Evolutionary conservation across 2,888 invertebrate genomes (phyloP).

Genomic region (Drosophila prolongata): DNA sequence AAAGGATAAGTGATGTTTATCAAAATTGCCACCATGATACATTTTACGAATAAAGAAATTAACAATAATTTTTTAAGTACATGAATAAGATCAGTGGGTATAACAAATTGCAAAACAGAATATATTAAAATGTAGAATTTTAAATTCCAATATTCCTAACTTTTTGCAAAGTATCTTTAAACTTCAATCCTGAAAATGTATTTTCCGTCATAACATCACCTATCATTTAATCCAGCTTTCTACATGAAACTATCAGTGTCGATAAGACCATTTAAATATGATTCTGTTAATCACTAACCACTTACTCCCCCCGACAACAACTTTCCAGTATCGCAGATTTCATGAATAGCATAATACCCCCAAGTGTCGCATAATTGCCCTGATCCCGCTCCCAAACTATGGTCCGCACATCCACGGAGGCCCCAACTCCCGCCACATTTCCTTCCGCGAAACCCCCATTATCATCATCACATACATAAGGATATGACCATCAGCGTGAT

Average conservation of each 20-base stretch:
- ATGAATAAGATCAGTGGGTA: no score
- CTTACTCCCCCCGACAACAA: neutral
- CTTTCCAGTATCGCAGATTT: neutral
- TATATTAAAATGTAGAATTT: no score
- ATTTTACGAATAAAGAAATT: no score
- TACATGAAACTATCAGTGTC: neutral
- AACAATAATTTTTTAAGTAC: no score
- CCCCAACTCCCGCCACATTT: slow-evolving; percentile 18
- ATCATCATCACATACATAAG: neutral
- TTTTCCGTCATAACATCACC: no score
- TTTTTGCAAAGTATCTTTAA: no score
- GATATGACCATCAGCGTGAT: slow-evolving; percentile 14
- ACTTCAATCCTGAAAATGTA: no score
- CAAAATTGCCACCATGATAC: no score
- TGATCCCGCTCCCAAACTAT: slow-evolving; percentile 15
- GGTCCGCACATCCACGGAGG: slow-evolving; percentile 15
- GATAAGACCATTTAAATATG: neutral
- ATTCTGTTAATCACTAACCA: neutral
- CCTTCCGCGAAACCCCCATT: slow-evolving; percentile 13
- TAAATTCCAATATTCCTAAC: no score
- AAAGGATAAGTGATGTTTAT: no score
- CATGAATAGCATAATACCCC: slow-evolving; percentile 12
- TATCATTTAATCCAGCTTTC: no score
- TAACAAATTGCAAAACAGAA: no score
- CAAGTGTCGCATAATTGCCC: slow-evolving; percentile 29